phyloP scores from a whole-genome alignment of 2,113 vertebrate species.

The Manacus vitellinus region DNA sequence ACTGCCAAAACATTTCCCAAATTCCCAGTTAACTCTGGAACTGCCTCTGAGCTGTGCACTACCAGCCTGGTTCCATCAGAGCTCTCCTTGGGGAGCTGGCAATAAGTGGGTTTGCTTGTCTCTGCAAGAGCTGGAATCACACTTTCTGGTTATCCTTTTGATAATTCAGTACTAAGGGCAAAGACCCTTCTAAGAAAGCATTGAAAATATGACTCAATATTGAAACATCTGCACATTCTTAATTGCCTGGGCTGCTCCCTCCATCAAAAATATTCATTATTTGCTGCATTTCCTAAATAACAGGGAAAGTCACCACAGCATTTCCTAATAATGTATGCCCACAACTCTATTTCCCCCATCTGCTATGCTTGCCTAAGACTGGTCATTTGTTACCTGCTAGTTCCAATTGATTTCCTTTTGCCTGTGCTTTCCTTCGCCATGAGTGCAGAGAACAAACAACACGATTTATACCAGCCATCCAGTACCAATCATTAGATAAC shows the following conservation, averaged over 20 bases:
- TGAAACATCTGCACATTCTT: not conserved
- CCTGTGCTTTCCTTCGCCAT: constrained; percentile 69
- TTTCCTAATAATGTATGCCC: constrained; percentile 67
- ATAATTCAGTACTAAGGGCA: not conserved
- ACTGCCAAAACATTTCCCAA: not conserved
- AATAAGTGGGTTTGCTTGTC: not conserved
- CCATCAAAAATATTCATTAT: constrained; percentile 27
- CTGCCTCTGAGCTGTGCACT: rapidly evolving
- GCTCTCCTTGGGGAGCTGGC: not conserved
- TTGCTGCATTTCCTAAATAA: constrained; percentile 45
- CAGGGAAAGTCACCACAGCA: not conserved
- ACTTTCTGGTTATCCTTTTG: not conserved
- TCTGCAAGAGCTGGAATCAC: not conserved
- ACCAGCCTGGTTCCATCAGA: not conserved
- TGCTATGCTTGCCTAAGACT: constrained; percentile 76
- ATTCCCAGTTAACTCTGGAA: not conserved
- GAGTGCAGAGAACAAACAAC: constrained; percentile 71
- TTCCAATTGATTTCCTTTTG: constrained; percentile 85
- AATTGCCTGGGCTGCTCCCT: not conserved
- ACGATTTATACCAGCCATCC: constrained; percentile 80
- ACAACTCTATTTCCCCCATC: constrained; percentile 70
- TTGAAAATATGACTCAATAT: not conserved
- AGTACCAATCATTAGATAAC: constrained; percentile 85
- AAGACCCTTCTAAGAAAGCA: not conserved
- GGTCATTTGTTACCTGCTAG: constrained; percentile 83